Evolutionary conservation across 2,113 vertebrate genomes (phyloP), one percentile per base, ranked within the genome.

Genomic region (Camelus bactrianus): DNA sequence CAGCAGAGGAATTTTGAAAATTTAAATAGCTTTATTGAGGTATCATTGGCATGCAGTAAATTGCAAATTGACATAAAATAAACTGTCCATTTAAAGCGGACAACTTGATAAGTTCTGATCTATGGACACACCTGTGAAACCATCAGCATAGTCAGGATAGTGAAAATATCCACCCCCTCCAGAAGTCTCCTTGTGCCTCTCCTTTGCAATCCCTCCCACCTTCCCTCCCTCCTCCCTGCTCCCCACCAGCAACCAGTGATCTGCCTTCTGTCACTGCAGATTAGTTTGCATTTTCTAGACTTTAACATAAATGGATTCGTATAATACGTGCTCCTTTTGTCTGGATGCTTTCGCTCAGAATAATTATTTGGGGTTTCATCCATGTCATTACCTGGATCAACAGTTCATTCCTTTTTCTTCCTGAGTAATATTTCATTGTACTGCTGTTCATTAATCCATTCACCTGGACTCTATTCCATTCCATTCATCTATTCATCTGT

Each of bases 21-120:
- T 52, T 42, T 62, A 73, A 82, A 80, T 76, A 56, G 80, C 30
- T 94, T 80, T 85, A 50, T 32, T 60, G 54, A 54, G 35, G 42
- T 50, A 73, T 82, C 48, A 12, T 15, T n/a, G 93, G 16, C 88
- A 83, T 38, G 8, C 56, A 17, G n/a, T 58, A 56, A 75, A 82
- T 35, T 79, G 17, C 58, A 54, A 22, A 56, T 54, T 2, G 60
- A 67, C 38, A 67, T 58, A 50, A 6, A 58, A 65, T 56, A 50
- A 52, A 65, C 50, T 42, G 26, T 38, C 56, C 13, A 6, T 42
- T 42, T 56, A 58, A 75, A 79, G 72, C 6, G 7, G 70, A 73
- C 30, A 52, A 6, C 10, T 60, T 67, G 88, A 6, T 64, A 30
- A 11, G 20, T 86, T 52, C 42, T 32, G 30, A 56, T 5, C 11